Evolutionary conservation across 2,888 invertebrate genomes (phyloP), one percentile per base, ranked within the genome.

Genomic region (Drosophila quinaria): DNA sequence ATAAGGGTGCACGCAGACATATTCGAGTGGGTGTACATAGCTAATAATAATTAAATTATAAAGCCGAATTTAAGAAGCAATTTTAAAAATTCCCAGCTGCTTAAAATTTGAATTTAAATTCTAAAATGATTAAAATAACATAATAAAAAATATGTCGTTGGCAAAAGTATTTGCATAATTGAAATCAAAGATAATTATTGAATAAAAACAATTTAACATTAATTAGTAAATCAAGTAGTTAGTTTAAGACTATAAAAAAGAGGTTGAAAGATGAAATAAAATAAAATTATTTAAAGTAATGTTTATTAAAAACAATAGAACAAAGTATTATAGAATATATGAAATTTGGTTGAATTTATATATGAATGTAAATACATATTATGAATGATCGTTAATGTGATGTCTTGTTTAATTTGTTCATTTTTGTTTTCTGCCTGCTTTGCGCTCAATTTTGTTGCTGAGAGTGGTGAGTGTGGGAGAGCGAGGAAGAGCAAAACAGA

Each of bases 351-450:
- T 25, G n/a, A 4, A 19, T n/a, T 13, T 22, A 22, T 22, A 22
- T 22, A 9, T 15, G 4, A 5, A 29, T 22, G 39, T 25, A 25
- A 13, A 25, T 25, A 35, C 33, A 10, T 15, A 29, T 19, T 49
- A 22, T 74, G 51, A 69, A 74, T 75, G 74, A 74, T 74, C 51
- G 47, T 19, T 35, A 44, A 22, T 13, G 5, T 29, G 22, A 15
- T 25, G 15, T 51, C 55, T 64, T 13, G 69, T 63, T 56, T 46
- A 19, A 33, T 9, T 25, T 31, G 31, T 1, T 29, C 46, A 22
- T 49, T 1, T 31, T 29, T 2, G 9, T 42, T 41, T 17, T 15
- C 17, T 54, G 29, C 41, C 10, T 29, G 37, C n/a, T 42, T 54
- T 39, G 10, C 19, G 29, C 17, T 29, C 46, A 15, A 9, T 35